Base-by-base conservation (phyloP, 2,888 invertebrate species). In the Pyrgus malvae region DNA sequence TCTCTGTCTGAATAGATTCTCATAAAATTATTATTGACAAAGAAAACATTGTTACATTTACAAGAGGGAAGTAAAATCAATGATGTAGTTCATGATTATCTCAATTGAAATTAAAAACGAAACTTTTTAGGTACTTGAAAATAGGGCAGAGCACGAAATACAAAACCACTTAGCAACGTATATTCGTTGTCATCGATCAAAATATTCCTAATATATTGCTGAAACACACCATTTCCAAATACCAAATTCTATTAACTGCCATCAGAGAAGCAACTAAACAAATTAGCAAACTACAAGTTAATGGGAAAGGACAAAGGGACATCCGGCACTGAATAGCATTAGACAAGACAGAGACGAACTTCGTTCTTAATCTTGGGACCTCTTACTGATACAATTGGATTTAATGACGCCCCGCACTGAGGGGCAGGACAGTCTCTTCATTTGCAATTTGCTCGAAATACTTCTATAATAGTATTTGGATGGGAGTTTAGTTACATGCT, bases 321-420 rank as follows among this genome's bases (percentile, higher is more conserved):
- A 49, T 60, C 57, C 54, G 48, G 58, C 61, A 42, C 56, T 59
- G 60, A 64, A 61, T 61, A 58, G 55, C 59, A 65, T 64, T 58
- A 62, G 50, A 56, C 55, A 55, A 58, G 64, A 56, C 60, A 60
- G 55, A 58, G 62, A 56, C 42, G 56, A 56, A 62, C 54, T 60
- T 61, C 59, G 53, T 57, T 62, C 58, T 62, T 59, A 60, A 62
- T 48, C 55, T 55, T 42, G 55, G 55, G 61, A 57, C 62, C 56
- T 59, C 62, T 55, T 57, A 60, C 65, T 57, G 60, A 60, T 62
- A 61, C 64, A 64, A 65, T 65, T 62, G 64, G 60, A 62, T 65
- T 64, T 62, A 58, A 65, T 53, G 41, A 48, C 54, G 46, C 53
- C 40, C 53, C 33, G 53, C 53, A 54, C 40, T 33, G 54, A 53